These are phyloP conservation scores for Xiphophorus hellerii DNA, from an alignment of 2,113 vertebrate species.

Conservation along the genomic window DNA sequence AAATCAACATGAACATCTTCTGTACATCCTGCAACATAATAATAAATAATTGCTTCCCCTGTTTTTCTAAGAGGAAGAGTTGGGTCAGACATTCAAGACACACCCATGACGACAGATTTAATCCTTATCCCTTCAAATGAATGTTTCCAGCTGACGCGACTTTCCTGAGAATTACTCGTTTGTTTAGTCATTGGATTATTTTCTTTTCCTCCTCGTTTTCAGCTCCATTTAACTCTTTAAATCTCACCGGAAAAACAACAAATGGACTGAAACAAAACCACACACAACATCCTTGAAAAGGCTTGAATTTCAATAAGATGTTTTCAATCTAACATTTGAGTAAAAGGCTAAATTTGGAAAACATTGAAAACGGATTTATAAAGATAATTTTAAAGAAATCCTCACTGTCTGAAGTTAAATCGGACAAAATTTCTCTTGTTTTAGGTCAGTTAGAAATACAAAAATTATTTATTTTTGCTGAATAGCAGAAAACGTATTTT, in stretches of 20 bases:
- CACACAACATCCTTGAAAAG: no score
- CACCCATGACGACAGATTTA: neutral
- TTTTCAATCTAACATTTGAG: no score
- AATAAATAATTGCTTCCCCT: neutral
- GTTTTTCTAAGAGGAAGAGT: neutral
- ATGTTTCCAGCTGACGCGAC: neutral
- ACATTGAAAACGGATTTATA: no score
- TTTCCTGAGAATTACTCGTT: slow-evolving; percentile 10
- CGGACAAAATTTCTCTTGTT: no score
- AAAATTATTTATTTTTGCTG: no score
- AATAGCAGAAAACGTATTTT: no score
- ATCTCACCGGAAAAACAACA: no score
- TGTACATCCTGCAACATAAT: neutral
- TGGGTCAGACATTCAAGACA: neutral
- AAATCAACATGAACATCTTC: neutral
- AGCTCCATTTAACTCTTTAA: neutral
- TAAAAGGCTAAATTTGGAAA: no score
- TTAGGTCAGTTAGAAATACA: no score
- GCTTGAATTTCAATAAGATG: no score
- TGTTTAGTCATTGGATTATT: neutral
- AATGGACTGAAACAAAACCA: neutral
- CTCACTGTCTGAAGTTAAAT: no score
- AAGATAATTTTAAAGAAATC: no score
- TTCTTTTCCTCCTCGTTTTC: neutral
- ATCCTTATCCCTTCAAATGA: neutral